These are phyloP conservation scores for Bubo bubo DNA, from an alignment of 2,113 vertebrate species.

Conservation along the genomic window DNA sequence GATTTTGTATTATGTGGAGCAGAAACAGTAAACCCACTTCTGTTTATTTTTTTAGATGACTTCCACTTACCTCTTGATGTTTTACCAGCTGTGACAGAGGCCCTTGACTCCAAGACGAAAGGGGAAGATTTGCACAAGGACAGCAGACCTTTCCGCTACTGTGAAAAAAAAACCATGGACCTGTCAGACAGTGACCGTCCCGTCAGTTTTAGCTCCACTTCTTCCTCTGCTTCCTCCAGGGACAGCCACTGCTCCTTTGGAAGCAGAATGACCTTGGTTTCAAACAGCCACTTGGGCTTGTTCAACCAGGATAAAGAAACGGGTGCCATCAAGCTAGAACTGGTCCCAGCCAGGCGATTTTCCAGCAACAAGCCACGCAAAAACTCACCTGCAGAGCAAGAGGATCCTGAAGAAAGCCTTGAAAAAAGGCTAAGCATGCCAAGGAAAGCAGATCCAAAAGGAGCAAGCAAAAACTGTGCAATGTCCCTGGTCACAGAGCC, in stretches of 20 bases:
- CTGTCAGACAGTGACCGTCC: conserved; percentile 91
- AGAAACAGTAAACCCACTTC: neutral
- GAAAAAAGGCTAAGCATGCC: conserved; percentile 41
- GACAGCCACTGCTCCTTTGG: conserved; percentile 96
- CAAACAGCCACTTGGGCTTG: conserved; percentile 83
- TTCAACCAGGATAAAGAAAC: conserved; percentile 86
- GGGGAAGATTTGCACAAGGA: conserved; percentile 74
- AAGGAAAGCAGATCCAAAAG: conserved; percentile 69
- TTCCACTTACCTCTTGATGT: conserved; percentile 80
- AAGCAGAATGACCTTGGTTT: conserved; percentile 87
- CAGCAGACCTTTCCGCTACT: conserved; percentile 69
- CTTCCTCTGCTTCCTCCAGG: conserved; percentile 92
- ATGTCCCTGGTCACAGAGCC: conserved; percentile 59
- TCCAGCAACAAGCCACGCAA: conserved; percentile 75
- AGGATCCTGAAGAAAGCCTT: neutral
- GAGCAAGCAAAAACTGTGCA: conserved; percentile 66
- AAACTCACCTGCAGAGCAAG: conserved; percentile 32
- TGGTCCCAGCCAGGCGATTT: conserved; percentile 85
- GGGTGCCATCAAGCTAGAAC: conserved; percentile 90
- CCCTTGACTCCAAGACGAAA: conserved; percentile 70
- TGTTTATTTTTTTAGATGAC: conserved; percentile 78
- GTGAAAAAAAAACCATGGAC: conserved; percentile 87
- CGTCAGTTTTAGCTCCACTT: conserved; percentile 95
- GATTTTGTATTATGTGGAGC: neutral
- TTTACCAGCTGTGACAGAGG: conserved; percentile 81